Evolutionary conservation across 92 coral and sea anemone species (phyloP).

Genomic region (Actinernus sp.): DNA sequence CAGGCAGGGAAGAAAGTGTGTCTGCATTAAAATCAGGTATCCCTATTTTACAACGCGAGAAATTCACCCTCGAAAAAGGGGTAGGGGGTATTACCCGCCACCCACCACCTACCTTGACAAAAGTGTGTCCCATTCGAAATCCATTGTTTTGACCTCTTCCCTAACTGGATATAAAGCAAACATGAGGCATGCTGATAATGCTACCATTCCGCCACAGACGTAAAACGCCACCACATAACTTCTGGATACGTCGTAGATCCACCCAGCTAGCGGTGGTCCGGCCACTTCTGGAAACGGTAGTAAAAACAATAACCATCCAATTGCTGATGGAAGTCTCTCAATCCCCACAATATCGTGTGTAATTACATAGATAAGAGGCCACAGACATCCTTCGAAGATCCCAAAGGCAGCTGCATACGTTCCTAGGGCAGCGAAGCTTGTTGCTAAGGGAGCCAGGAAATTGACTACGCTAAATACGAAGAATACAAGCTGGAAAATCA

Average conservation of each 20-base stretch:
- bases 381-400: conserved; percentile 39
- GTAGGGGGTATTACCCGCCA: too few relatives aligned
- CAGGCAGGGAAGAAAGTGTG: too few relatives aligned
- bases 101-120: too few relatives aligned
- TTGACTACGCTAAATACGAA: conserved; percentile 4
- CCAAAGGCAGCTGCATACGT: conserved; percentile 31
- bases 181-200: neutral
- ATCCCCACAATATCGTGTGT: conserved; percentile 31
- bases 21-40: too few relatives aligned
- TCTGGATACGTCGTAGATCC: conserved; percentile 36
- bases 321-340: conserved; percentile 1
- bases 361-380: conserved; percentile 5
- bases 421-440: conserved; percentile 23
- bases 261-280: conserved; percentile 58
- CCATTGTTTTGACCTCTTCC: too few relatives aligned
- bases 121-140: too few relatives aligned
- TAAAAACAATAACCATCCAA: conserved; percentile 24
- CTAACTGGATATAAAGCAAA: neutral
- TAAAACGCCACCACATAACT: conserved; percentile 40
- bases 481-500: conserved; percentile 3
- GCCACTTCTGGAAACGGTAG: conserved; percentile 12
- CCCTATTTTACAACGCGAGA: too few relatives aligned
- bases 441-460: conserved; percentile 28
- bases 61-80: too few relatives aligned
- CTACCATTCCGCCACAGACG: conserved; percentile 12